Percentiles rank a stretch among this genome's conserved stretches.
Conservation (phyloP, 2,888 invertebrate species). For the Drosophila recens region DNA sequence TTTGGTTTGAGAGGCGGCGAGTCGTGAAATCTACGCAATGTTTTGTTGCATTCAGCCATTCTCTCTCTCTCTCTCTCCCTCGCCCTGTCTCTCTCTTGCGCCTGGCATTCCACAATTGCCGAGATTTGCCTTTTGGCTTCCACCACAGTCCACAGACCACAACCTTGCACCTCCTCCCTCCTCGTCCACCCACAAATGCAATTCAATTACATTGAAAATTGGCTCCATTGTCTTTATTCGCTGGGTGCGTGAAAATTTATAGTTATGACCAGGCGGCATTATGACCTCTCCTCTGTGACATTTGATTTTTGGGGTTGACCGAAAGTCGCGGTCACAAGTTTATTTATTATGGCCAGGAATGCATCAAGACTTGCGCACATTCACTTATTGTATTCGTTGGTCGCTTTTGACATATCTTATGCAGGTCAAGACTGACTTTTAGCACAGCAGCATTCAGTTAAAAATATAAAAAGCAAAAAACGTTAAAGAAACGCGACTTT, state of each 20-base stretch:
- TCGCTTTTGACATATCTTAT: neutral
- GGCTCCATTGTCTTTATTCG: slow-evolving; percentile 69
- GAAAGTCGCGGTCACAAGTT: slow-evolving; percentile 57
- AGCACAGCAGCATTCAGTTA: neutral
- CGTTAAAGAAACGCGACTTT: neutral
- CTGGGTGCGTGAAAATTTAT: slow-evolving; percentile 77
- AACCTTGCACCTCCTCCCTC: neutral
- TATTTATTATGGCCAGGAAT: slow-evolving; percentile 70
- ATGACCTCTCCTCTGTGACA: slow-evolving; percentile 72
- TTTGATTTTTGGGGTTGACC: slow-evolving; percentile 65
- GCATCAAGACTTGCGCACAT: slow-evolving; percentile 50
- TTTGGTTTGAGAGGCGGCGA: slow-evolving; percentile 55
- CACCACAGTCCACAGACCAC: slow-evolving; percentile 9
- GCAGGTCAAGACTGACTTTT: neutral
- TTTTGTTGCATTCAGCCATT: slow-evolving; percentile 19
- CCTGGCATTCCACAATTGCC: slow-evolving; percentile 50
- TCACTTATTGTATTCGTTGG: slow-evolving; percentile 43
- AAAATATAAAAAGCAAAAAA: neutral
- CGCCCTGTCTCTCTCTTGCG: neutral
- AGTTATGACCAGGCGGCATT: slow-evolving; percentile 66
- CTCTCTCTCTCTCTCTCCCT: slow-evolving; percentile 9
- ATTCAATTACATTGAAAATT: slow-evolving; percentile 77
- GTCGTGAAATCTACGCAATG: slow-evolving; percentile 70
- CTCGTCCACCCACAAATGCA: slow-evolving; percentile 35
- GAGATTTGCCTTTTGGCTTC: slow-evolving; percentile 70